Conservation (phyloP, 2,797 vertebrate species). For the Epinephelus coioides region DNA sequence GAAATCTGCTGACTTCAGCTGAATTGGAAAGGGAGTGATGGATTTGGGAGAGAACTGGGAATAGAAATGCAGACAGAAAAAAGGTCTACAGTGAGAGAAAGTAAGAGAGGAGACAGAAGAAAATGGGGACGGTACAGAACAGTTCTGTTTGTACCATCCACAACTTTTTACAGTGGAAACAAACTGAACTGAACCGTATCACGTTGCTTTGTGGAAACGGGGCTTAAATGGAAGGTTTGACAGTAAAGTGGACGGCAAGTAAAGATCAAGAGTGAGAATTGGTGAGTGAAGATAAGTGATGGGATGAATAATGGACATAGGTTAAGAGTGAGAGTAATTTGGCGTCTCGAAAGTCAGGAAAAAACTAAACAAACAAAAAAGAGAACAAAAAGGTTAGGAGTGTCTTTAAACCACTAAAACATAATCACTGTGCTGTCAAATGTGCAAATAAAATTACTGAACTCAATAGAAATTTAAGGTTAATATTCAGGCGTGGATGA, state of each 20-base stretch:
- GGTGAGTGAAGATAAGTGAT: not conserved
- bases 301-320: not conserved
- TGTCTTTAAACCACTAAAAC: not conserved
- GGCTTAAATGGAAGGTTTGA: not conserved
- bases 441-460: not conserved
- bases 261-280: slow-evolving; percentile 8
- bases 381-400: not conserved
- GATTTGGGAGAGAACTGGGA: not conserved
- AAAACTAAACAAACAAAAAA: too few relatives aligned
- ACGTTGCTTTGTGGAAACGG: too few relatives aligned
- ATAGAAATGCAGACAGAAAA: not conserved
- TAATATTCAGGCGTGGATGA: not conserved
- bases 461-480: not conserved
- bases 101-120: not conserved
- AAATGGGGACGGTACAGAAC: too few relatives aligned
- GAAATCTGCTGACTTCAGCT: slow-evolving; percentile 25
- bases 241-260: not conserved
- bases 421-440: not conserved
- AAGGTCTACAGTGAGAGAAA: not conserved
- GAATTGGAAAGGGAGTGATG: not conserved
- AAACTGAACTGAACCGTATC: too few relatives aligned
- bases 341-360: not conserved
- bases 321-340: not conserved
- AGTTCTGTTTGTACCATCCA: too few relatives aligned
- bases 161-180: too few relatives aligned